A percentile compares a stretch with the other conserved stretches of the same genome.
These are phyloP conservation scores for Microtus pennsylvanicus DNA, from an alignment of 2,113 vertebrate species.

Conservation along the genomic window DNA sequence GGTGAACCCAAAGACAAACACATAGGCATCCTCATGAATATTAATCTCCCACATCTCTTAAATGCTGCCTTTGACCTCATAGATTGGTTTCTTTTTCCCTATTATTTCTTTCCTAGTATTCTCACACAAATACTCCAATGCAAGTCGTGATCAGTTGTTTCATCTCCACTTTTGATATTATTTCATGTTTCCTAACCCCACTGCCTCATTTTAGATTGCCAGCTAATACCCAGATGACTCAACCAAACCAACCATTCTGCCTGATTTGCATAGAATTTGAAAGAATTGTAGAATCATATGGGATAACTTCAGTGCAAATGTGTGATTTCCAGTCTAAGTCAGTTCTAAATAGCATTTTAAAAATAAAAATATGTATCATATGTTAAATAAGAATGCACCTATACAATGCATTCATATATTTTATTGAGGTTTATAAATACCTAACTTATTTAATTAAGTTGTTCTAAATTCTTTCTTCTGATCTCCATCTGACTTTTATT, in stretches of 20 bases:
- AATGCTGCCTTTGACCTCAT: neutral
- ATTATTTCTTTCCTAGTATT: neutral
- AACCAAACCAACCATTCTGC: neutral
- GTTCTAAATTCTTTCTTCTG: neutral
- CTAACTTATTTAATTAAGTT: neutral
- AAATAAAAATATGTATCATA: neutral
- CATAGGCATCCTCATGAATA: no score
- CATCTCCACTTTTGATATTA: neutral
- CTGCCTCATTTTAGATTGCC: neutral
- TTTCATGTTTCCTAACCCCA: neutral
- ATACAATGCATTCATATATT: neutral
- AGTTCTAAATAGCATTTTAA: neutral
- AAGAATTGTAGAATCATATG: neutral
- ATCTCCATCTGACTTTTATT: neutral
- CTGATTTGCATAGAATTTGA: neutral
- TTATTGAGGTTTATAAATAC: slow-evolving; percentile 27
- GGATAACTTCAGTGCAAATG: neutral
- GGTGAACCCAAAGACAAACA: no score
- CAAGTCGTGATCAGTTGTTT: neutral
- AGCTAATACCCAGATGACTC: neutral
- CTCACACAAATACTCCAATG: neutral
- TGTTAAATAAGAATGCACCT: neutral
- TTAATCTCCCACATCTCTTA: neutral
- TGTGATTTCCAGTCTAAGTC: neutral
- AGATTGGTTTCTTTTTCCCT: neutral